These are phyloP conservation scores for Listronotus oregonensis DNA, from an alignment of 1,140 invertebrate genomes.

Conservation along the genomic window DNA sequence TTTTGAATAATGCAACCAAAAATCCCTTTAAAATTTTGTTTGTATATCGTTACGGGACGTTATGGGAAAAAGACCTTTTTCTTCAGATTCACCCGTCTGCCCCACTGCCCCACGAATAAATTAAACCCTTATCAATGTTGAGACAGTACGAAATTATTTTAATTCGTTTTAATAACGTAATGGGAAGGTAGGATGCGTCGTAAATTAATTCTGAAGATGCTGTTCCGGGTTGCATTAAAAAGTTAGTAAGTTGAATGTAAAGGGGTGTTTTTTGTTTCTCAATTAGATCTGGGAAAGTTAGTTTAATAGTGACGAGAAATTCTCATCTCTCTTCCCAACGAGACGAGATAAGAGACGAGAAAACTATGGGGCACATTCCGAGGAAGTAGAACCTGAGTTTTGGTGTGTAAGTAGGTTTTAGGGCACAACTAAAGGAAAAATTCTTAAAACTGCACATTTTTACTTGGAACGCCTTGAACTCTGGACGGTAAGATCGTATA, in stretches of 20 bases:
- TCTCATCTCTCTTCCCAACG: too few species aligned
- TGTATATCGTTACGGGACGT: slow-evolving; percentile 13
- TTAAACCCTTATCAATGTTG: slow-evolving; percentile 38
- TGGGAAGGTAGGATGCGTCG: slow-evolving; percentile 20
- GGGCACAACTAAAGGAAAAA: too few species aligned
- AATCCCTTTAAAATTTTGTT: slow-evolving; percentile 21
- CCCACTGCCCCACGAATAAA: slow-evolving; percentile 16
- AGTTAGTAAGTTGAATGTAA: slow-evolving; percentile 28
- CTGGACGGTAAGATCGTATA: too few species aligned
- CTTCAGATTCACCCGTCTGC: neutral
- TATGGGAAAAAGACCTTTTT: slow-evolving; percentile 35
- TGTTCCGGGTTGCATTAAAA: slow-evolving; percentile 26
- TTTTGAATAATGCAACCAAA: neutral
- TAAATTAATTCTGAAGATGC: slow-evolving; percentile 26
- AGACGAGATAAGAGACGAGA: too few species aligned
- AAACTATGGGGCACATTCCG: too few species aligned
- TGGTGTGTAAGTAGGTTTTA: too few species aligned
- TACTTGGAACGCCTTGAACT: too few species aligned
- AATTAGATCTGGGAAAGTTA: too few species aligned
- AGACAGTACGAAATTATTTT: slow-evolving; percentile 34
- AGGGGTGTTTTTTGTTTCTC: neutral
- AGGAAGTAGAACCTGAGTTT: too few species aligned
- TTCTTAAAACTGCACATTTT: too few species aligned
- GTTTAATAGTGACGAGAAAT: too few species aligned
- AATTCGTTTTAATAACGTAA: slow-evolving; percentile 19